These are phyloP conservation scores for Neostethus bicornis DNA, from an alignment of 2,797 vertebrate species.

Conservation along the genomic window DNA sequence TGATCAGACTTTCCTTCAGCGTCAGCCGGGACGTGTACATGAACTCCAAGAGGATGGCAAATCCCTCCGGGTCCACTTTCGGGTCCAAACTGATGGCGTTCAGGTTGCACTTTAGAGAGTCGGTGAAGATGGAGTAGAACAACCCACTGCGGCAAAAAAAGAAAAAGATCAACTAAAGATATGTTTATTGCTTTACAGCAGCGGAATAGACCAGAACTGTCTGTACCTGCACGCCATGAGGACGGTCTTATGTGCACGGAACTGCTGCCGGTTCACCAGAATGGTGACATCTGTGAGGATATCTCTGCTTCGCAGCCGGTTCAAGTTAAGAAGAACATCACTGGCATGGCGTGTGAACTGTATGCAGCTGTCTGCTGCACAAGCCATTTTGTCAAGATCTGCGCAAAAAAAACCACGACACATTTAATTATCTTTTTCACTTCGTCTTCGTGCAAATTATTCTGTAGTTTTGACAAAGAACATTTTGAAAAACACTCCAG, in stretches of 20 bases:
- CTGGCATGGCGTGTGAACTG: constrained; percentile 98
- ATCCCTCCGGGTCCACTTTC: constrained; percentile 96
- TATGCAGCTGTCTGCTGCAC: constrained; percentile 97
- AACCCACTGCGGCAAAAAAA: constrained; percentile 83
- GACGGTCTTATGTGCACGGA: constrained; percentile 97
- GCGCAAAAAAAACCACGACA: constrained; percentile 20
- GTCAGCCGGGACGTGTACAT: constrained; percentile 98
- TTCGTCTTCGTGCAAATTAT: background rate
- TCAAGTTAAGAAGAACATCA: constrained; percentile 97
- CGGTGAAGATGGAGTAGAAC: constrained; percentile 98
- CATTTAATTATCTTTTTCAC: background rate
- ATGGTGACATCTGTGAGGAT: constrained; percentile 98
- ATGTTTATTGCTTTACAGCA: constrained; percentile 12
- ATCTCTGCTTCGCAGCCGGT: constrained; percentile 93
- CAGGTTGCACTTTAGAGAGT: constrained; percentile 97
- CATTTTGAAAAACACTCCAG: background rate
- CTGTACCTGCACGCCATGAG: constrained; percentile 98
- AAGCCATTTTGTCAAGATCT: constrained; percentile 90
- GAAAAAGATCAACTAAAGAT: constrained; percentile 3
- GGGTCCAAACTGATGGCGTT: constrained; percentile 94
- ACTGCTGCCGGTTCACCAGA: constrained; percentile 95
- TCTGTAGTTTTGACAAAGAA: background rate
- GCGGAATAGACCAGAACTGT: background rate
- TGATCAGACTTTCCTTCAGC: constrained; percentile 92
- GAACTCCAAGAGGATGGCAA: constrained; percentile 95